phyloP scores from a whole-genome alignment of 64 coral and sea anemone genomes.

The Porites australiensis region DNA sequence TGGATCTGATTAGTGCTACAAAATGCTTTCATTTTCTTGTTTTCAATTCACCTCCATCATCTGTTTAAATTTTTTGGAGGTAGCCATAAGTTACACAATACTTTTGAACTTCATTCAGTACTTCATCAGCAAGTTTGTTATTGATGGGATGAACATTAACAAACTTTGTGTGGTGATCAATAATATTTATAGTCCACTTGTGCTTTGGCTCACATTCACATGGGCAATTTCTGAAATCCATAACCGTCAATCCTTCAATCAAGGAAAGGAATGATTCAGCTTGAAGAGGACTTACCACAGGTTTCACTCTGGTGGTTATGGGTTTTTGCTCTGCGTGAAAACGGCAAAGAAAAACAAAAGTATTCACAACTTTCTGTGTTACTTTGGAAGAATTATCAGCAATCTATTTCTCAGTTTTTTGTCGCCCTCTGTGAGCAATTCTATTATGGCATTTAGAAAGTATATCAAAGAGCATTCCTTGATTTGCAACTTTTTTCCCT shows the following conservation, averaged over 20 bases:
- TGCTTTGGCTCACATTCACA: slow-evolving; percentile 14
- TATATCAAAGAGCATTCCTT: background rate
- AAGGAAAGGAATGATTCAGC: slow-evolving; percentile 9
- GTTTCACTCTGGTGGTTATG: background rate
- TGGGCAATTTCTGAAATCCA: slow-evolving; percentile 46
- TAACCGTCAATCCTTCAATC: slow-evolving; percentile 5
- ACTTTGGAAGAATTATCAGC: background rate
- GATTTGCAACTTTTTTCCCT: slow-evolving; percentile 10
- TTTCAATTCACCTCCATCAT: slow-evolving; percentile 36
- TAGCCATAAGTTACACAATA: slow-evolving; percentile 7
- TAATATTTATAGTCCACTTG: slow-evolving; percentile 4
- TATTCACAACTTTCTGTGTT: background rate
- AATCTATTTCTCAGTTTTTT: slow-evolving; percentile 52
- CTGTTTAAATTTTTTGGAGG: background rate
- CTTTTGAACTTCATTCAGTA: background rate
- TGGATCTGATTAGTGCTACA: background rate
- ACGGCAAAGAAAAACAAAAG: background rate
- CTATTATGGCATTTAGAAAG: background rate
- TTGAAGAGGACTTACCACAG: background rate
- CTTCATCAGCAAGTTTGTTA: slow-evolving; percentile 10
- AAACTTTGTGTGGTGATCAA: slow-evolving; percentile 51
- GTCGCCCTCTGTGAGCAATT: slow-evolving; percentile 39
- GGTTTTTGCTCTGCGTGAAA: background rate
- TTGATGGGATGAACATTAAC: background rate
- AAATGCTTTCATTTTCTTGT: background rate